Evolutionary conservation across 2,113 vertebrate species (phyloP).

Genomic region (Miniopterus natalensis): DNA sequence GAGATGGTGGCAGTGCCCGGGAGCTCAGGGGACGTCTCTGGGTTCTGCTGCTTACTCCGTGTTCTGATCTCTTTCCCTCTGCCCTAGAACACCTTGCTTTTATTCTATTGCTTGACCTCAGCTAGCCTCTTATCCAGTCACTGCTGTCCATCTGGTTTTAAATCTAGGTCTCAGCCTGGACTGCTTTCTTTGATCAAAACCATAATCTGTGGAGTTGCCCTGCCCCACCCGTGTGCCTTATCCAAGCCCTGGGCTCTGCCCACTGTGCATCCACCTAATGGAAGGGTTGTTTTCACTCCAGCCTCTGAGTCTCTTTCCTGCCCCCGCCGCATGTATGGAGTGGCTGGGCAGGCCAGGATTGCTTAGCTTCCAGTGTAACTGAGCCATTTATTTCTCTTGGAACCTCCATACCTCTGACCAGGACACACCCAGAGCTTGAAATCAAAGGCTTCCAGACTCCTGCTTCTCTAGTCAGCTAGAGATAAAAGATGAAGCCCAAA

Average conservation of each 20-base stretch:
- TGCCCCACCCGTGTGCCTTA: not conserved
- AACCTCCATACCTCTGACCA: not conserved
- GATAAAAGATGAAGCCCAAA: not conserved
- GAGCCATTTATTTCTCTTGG: not conserved
- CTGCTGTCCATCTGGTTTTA: not conserved
- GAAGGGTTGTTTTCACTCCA: not conserved
- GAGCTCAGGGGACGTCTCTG: not conserved
- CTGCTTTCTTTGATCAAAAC: not conserved
- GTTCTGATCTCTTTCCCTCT: not conserved
- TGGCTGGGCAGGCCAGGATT: not conserved
- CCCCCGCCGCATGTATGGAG: not conserved
- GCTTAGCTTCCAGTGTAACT: not conserved
- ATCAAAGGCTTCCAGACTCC: not conserved
- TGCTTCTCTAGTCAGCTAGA: not conserved
- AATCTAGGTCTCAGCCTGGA: not conserved
- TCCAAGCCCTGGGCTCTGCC: not conserved
- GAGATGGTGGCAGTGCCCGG: rapidly evolving
- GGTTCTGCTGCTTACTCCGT: not conserved
- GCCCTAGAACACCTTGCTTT: not conserved
- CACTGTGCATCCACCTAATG: not conserved
- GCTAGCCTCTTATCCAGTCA: not conserved
- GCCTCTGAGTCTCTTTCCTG: not conserved
- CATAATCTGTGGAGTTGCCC: not conserved
- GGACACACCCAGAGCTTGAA: not conserved
- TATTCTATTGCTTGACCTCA: not conserved